Percentiles rank a stretch among this genome's conserved stretches.
These are phyloP conservation scores for Fringilla coelebs DNA, from an alignment of 2,797 vertebrate genomes.

Conservation along the genomic window DNA sequence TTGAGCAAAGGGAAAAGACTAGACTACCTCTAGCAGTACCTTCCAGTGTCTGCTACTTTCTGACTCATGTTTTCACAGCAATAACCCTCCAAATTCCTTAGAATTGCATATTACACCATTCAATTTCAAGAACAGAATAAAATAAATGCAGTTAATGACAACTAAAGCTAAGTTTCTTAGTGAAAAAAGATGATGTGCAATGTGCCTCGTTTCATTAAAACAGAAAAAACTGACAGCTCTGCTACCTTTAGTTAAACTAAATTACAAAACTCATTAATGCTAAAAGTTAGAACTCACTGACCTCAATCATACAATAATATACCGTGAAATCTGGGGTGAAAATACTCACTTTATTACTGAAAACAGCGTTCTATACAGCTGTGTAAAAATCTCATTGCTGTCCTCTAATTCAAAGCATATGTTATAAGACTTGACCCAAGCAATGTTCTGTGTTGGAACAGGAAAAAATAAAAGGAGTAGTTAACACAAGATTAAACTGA, in stretches of 20 bases:
- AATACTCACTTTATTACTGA: constrained; percentile 97
- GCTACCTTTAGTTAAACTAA: not conserved
- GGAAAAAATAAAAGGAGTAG: not conserved
- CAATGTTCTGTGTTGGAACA: constrained; percentile 85
- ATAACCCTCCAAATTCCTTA: not conserved
- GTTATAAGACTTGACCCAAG: constrained; percentile 99
- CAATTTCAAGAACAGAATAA: not conserved
- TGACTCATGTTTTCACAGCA: not conserved
- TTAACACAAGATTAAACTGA: not conserved
- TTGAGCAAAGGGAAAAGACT: not conserved
- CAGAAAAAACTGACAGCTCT: not conserved
- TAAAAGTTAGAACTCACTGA: not conserved
- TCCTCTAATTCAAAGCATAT: constrained; percentile 99
- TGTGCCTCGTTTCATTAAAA: not conserved
- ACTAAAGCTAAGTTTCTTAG: not conserved
- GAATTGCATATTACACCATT: not conserved
- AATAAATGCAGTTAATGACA: not conserved
- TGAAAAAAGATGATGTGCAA: not conserved
- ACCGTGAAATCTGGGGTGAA: not conserved
- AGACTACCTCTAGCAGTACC: not conserved
- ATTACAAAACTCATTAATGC: not conserved
- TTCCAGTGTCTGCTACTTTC: not conserved
- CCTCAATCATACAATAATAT: not conserved
- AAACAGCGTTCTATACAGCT: constrained; percentile 95
- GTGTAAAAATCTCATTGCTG: constrained; percentile 98